A percentile compares a stretch with the other conserved stretches of the same genome.
These are phyloP conservation scores for Quadroppia sp. DNA, from an alignment of 2,888 invertebrate species.

Conservation along the genomic window DNA sequence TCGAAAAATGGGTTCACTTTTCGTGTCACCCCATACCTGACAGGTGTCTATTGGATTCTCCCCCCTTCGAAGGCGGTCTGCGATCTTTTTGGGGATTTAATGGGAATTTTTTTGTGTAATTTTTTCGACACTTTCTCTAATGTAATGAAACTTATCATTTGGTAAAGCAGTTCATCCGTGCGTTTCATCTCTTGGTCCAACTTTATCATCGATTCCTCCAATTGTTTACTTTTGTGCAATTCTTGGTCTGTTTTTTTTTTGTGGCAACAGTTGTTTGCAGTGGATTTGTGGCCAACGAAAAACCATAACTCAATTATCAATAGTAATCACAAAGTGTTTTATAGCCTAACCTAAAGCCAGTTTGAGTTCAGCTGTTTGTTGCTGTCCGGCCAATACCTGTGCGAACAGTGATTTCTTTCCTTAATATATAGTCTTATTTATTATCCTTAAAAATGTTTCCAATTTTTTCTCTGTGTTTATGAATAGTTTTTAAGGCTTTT, in stretches of 20 bases:
- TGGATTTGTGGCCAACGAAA: too few species aligned
- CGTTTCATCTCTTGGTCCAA: conserved; percentile 92
- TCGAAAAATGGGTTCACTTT: too few species aligned
- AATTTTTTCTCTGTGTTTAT: too few species aligned
- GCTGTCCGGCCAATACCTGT: conserved; percentile 57
- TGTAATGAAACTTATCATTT: conserved; percentile 65
- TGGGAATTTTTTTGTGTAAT: conserved; percentile 60
- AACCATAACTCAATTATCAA: too few species aligned
- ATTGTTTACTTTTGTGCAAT: conserved; percentile 89
- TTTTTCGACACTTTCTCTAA: neutral
- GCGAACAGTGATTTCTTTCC: too few species aligned
- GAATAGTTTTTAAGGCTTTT: too few species aligned
- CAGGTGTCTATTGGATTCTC: conserved; percentile 94
- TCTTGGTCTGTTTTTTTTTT: conserved; percentile 67
- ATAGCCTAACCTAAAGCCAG: conserved; percentile 69
- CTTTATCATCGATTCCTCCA: conserved; percentile 93
- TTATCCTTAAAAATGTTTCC: too few species aligned
- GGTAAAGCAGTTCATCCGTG: conserved; percentile 90
- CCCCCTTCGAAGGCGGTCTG: conserved; percentile 85
- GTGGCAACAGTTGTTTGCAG: too few species aligned
- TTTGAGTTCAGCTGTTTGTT: conserved; percentile 93
- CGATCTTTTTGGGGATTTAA: conserved; percentile 83
- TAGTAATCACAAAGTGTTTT: too few species aligned
- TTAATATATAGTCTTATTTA: too few species aligned
- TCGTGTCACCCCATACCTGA: conserved; percentile 64